These are phyloP conservation scores for Lepisosteus oculatus DNA, from an alignment of 2,113 vertebrate species.

Conservation along the genomic window DNA sequence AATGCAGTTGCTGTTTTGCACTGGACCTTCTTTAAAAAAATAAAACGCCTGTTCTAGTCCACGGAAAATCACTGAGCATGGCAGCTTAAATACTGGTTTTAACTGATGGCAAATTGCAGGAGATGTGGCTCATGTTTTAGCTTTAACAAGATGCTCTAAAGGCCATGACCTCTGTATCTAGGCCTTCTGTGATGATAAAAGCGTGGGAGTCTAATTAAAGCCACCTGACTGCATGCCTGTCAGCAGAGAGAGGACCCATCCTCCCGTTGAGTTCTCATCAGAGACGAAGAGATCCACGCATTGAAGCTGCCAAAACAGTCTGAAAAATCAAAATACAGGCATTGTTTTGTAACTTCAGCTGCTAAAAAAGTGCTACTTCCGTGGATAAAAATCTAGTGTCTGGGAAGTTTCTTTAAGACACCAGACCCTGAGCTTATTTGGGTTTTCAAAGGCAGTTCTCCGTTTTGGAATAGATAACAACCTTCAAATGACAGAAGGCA, in stretches of 20 bases:
- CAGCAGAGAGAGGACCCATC: conserved; percentile 1
- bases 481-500: neutral
- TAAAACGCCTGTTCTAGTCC: no score
- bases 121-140: neutral
- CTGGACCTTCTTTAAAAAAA: no score
- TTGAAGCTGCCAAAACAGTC: no score
- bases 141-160: neutral
- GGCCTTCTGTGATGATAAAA: neutral
- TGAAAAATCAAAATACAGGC: no score
- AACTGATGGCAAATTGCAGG: no score
- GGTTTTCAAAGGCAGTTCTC: conserved; percentile 20
- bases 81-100: no score
- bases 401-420: conserved; percentile 12
- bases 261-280: neutral
- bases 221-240: neutral
- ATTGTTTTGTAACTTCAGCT: neutral
- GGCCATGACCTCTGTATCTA: neutral
- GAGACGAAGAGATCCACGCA: no score
- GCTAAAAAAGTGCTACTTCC: neutral
- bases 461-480: conserved; percentile 9
- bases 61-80: no score
- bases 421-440: neutral
- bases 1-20: no score
- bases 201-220: neutral
- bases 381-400: neutral